Percentiles rank a stretch among this genome's conserved stretches.
These are phyloP conservation scores for Neoniphon sammara DNA, from an alignment of 2,797 vertebrate genomes.

Conservation along the genomic window DNA sequence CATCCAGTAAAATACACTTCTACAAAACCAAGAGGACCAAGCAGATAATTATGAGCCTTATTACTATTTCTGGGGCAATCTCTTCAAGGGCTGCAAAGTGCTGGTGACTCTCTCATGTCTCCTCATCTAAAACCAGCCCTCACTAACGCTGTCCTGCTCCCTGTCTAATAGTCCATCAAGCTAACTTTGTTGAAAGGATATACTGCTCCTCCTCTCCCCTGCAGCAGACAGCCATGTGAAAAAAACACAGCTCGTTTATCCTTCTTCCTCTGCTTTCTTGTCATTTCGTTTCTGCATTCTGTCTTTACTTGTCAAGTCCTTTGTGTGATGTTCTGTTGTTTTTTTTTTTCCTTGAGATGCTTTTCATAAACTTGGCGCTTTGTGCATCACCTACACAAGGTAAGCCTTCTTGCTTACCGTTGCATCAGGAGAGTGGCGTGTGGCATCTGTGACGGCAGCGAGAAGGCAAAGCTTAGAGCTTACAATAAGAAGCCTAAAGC, in stretches of 20 bases:
- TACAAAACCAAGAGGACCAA: not conserved
- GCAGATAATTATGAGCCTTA: not conserved
- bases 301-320: constrained; percentile 36
- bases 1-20: not conserved
- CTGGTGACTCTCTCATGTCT: constrained; percentile 1
- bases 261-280: constrained; percentile 25
- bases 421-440: constrained; percentile 52
- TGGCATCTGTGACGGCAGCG: not conserved
- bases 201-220: constrained; percentile 45
- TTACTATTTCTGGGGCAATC: not conserved
- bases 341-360: constrained; percentile 32
- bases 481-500: constrained; percentile 21
- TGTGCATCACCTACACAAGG: constrained; percentile 46
- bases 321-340: constrained; percentile 15
- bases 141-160: constrained; percentile 43
- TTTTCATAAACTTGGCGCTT: constrained; percentile 29
- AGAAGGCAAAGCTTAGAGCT: constrained; percentile 26
- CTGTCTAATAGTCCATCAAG: constrained; percentile 39
- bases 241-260: constrained; percentile 46
- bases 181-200: constrained; percentile 34
- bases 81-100: not conserved
- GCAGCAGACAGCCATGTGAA: constrained; percentile 35
- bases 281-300: constrained; percentile 14
- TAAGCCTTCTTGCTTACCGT: constrained; percentile 35
- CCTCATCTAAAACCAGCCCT: constrained; percentile 32